Conservation (phyloP, 2,888 invertebrate genomes). For the Leptinotarsa juncta region DNA sequence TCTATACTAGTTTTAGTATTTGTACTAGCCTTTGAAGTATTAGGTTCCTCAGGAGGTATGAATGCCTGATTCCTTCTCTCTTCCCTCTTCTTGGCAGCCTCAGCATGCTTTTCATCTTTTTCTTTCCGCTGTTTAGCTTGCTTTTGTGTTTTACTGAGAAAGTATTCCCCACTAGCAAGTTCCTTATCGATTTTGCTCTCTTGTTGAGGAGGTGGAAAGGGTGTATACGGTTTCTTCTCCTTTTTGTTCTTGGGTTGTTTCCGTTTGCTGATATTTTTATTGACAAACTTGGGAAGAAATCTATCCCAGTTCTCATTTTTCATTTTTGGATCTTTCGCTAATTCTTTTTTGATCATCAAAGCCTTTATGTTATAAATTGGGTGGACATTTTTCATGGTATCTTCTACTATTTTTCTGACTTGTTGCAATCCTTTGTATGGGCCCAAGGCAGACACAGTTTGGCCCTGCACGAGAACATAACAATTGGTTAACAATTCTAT, state of each 20-base stretch:
- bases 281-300: slow-evolving; percentile 93
- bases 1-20: slow-evolving; percentile 69
- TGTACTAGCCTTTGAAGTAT: slow-evolving; percentile 51
- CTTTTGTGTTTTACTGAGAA: slow-evolving; percentile 88
- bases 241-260: slow-evolving; percentile 90
- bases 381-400: slow-evolving; percentile 99
- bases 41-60: slow-evolving; percentile 83
- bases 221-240: slow-evolving; percentile 94
- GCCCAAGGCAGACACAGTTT: slow-evolving; percentile 96
- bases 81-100: slow-evolving; percentile 78
- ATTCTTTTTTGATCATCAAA: slow-evolving; percentile 95
- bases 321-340: slow-evolving; percentile 92
- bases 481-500: slow-evolving; percentile 96
- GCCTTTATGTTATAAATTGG: slow-evolving; percentile 98
- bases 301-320: slow-evolving; percentile 96
- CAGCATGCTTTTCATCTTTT: slow-evolving; percentile 81
- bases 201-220: slow-evolving; percentile 94
- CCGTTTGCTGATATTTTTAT: slow-evolving; percentile 87
- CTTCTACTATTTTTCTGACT: slow-evolving; percentile 90
- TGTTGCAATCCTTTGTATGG: slow-evolving; percentile 91
- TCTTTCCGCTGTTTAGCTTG: slow-evolving; percentile 78
- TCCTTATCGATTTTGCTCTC: slow-evolving; percentile 95
- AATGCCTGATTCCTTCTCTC: slow-evolving; percentile 85
- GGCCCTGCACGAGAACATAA: slow-evolving; percentile 96
- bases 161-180: slow-evolving; percentile 96